Conservation (phyloP, 2,888 invertebrate genomes). For the Drosophila subquinaria region DNA sequence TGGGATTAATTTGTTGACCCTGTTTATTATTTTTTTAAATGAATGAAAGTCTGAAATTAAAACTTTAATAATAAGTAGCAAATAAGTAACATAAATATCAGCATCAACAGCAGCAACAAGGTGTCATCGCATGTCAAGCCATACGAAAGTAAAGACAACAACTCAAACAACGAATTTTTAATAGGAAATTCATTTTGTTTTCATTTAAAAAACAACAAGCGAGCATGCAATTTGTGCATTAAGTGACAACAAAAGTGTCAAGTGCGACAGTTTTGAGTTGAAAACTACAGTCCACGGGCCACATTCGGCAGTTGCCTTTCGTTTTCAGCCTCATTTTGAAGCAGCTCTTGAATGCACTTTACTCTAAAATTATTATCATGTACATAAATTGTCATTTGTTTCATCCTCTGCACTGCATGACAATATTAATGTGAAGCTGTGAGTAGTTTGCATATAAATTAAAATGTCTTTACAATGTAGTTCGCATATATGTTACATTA, state of each 20-base stretch:
- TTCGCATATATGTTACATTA: too few relatives aligned
- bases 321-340: slow-evolving; percentile 33
- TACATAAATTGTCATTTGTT: background rate
- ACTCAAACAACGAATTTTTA: slow-evolving; percentile 17
- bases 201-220: slow-evolving; percentile 47
- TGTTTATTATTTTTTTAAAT: slow-evolving; percentile 28
- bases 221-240: slow-evolving; percentile 75
- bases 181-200: slow-evolving; percentile 65
- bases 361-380: slow-evolving; percentile 6
- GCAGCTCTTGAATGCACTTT: slow-evolving; percentile 29
- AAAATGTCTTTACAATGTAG: too few relatives aligned
- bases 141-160: slow-evolving; percentile 21
- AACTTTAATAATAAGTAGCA: slow-evolving; percentile 56
- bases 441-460: too few relatives aligned
- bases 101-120: slow-evolving; percentile 33
- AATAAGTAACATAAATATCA: slow-evolving; percentile 7
- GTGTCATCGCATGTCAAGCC: slow-evolving; percentile 63
- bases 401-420: background rate
- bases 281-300: slow-evolving; percentile 1
- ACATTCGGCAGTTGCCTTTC: slow-evolving; percentile 40
- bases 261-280: slow-evolving; percentile 57
- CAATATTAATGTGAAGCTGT: background rate
- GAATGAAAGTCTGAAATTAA: slow-evolving; percentile 69
- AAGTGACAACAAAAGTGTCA: slow-evolving; percentile 70
- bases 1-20: slow-evolving; percentile 43